Evolutionary conservation across 1,140 invertebrate species (phyloP).

Genomic region (Carposina sasakii): DNA sequence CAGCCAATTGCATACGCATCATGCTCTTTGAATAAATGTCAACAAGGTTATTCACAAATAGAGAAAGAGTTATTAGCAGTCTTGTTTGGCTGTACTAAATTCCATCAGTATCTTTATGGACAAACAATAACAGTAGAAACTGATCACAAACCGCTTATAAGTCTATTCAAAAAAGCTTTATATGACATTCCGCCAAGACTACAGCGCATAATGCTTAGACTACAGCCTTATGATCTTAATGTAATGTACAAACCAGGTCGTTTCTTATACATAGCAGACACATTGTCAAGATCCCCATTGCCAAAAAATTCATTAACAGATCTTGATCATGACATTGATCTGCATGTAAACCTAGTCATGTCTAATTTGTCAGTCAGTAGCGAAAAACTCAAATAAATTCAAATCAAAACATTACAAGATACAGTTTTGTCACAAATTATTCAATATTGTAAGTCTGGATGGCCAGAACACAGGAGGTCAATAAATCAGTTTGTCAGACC

Average conservation of each 20-base stretch:
- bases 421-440: too few species aligned
- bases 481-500: too few species aligned
- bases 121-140: constrained; percentile 7
- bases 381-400: too few species aligned
- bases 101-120: constrained; percentile 15
- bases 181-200: neutral
- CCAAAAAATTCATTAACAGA: too few species aligned
- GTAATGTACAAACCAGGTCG: constrained; percentile 14
- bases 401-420: too few species aligned
- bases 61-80: constrained; percentile 8
- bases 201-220: constrained; percentile 6
- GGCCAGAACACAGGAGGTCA: too few species aligned
- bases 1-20: constrained; percentile 1
- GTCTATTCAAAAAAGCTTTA: constrained; percentile 6
- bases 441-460: too few species aligned
- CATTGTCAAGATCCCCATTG: constrained; percentile 10
- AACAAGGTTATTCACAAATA: constrained; percentile 1
- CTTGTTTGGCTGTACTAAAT: constrained; percentile 11
- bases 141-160: constrained; percentile 9
- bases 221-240: constrained; percentile 11
- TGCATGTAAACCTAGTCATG: too few species aligned
- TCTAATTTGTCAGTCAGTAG: too few species aligned
- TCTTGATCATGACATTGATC: too few species aligned
- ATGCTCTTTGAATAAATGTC: neutral
- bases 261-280: constrained; percentile 9